Conservation (phyloP, 1,140 invertebrate genomes). For the Drosophila murphyi region DNA sequence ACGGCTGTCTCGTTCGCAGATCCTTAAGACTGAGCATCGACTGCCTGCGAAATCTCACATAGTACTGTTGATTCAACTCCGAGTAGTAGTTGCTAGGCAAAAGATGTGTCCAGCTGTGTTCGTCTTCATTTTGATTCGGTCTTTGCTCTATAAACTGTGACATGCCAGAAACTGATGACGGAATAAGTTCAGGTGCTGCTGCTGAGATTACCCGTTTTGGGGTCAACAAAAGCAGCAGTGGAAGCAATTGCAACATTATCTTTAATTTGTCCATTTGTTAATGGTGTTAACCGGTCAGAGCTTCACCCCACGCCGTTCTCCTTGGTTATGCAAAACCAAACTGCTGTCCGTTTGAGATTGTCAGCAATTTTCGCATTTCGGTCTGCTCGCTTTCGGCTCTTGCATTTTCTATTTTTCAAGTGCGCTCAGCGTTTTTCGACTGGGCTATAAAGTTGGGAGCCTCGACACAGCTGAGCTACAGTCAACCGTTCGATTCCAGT, state of each 20-base stretch:
- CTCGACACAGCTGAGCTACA: slow-evolving; percentile 37
- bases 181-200: not conserved
- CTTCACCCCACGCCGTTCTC: slow-evolving; percentile 37
- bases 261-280: slow-evolving; percentile 39
- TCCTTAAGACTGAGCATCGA: slow-evolving; percentile 10
- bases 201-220: slow-evolving; percentile 24
- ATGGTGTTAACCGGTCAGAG: slow-evolving; percentile 40
- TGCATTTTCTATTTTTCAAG: slow-evolving; percentile 35
- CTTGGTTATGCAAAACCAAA: slow-evolving; percentile 26
- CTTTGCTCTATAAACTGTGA: slow-evolving; percentile 55
- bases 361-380: slow-evolving; percentile 60
- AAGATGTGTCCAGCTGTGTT: slow-evolving; percentile 43
- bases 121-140: slow-evolving; percentile 9
- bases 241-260: slow-evolving; percentile 33
- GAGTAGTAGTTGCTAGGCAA: slow-evolving; percentile 67
- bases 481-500: slow-evolving; percentile 51
- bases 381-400: slow-evolving; percentile 2
- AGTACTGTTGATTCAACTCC: slow-evolving; percentile 68
- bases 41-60: slow-evolving; percentile 49
- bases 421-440: slow-evolving; percentile 42
- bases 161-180: slow-evolving; percentile 34
- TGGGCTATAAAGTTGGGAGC: slow-evolving; percentile 63
- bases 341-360: slow-evolving; percentile 15
- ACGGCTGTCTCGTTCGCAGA: not conserved
- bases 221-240: slow-evolving; percentile 36